Percentiles rank a stretch among this genome's conserved stretches.
These are phyloP conservation scores for Trichonephila inaurata DNA, from an alignment of 1,140 invertebrate species.

Conservation along the genomic window DNA sequence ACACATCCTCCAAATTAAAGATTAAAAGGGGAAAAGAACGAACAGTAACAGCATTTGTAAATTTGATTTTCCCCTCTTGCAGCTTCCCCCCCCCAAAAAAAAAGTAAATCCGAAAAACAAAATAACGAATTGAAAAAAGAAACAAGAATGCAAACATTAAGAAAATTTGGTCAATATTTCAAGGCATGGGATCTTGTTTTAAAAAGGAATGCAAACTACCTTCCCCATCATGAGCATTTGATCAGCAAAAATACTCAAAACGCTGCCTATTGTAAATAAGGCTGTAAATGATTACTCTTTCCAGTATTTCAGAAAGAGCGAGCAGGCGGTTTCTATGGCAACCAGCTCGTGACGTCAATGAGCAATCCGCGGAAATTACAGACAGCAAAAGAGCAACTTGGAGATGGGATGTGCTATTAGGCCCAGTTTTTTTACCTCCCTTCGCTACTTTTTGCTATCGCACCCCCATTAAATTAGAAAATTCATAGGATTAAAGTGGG, in stretches of 20 bases:
- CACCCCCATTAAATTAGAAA: constrained; percentile 22
- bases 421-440: not conserved
- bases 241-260: constrained; percentile 29
- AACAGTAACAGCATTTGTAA: not conserved
- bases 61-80: not conserved
- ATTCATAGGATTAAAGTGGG: constrained; percentile 5
- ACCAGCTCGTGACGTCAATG: constrained; percentile 57
- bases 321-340: constrained; percentile 53
- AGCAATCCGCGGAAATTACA: constrained; percentile 56
- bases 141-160: constrained; percentile 9
- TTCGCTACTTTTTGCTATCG: constrained; percentile 6
- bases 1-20: not conserved
- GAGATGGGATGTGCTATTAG: not conserved
- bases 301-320: constrained; percentile 6
- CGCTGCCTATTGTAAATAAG: constrained; percentile 55
- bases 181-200: not conserved
- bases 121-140: not conserved
- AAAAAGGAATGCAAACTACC: constrained; percentile 12
- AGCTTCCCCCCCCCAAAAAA: not conserved
- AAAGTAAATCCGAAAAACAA: not conserved
- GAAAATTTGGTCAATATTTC: constrained; percentile 11
- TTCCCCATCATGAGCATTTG: constrained; percentile 41
- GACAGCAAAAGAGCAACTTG: constrained; percentile 30
- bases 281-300: constrained; percentile 58
- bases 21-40: not conserved